Conservation (phyloP, 2,888 invertebrate species). For the Macrophya annulata region DNA sequence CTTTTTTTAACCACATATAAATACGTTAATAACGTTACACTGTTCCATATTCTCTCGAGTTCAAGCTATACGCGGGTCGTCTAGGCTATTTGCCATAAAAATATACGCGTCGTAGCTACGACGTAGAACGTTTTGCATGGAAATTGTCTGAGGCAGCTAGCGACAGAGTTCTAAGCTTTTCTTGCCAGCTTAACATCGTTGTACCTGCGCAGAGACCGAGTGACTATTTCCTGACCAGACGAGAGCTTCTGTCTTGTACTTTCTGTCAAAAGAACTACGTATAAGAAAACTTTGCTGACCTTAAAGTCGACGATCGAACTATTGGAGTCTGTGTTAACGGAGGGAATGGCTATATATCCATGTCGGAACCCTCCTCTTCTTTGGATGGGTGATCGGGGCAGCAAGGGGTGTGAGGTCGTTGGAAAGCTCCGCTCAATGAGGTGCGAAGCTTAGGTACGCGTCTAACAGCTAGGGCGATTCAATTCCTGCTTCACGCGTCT, state of each 20-base stretch:
- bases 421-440: constrained; percentile 38
- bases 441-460: constrained; percentile 47
- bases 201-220: background rate
- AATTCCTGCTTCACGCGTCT: constrained; percentile 43
- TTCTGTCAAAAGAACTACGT: background rate
- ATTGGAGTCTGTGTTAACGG: constrained; percentile 25
- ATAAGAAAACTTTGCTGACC: constrained; percentile 41
- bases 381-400: background rate
- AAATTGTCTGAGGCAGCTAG: constrained; percentile 45
- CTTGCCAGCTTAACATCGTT: constrained; percentile 1
- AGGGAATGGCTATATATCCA: constrained; percentile 4
- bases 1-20: background rate
- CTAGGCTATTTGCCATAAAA: constrained; percentile 52
- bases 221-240: constrained; percentile 38
- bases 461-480: constrained; percentile 35
- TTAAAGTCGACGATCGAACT: constrained; percentile 27
- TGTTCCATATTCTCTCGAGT: constrained; percentile 11
- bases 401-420: background rate
- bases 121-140: constrained; percentile 50
- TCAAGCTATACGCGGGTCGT: constrained; percentile 27
- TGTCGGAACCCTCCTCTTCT: constrained; percentile 43
- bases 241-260: constrained; percentile 19
- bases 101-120: constrained; percentile 46
- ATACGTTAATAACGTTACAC: constrained; percentile 45
- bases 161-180: constrained; percentile 39